Evolutionary conservation across 2,113 vertebrate species (phyloP), one percentile per base, ranked within the genome.

Genomic region (Morone saxatilis): DNA sequence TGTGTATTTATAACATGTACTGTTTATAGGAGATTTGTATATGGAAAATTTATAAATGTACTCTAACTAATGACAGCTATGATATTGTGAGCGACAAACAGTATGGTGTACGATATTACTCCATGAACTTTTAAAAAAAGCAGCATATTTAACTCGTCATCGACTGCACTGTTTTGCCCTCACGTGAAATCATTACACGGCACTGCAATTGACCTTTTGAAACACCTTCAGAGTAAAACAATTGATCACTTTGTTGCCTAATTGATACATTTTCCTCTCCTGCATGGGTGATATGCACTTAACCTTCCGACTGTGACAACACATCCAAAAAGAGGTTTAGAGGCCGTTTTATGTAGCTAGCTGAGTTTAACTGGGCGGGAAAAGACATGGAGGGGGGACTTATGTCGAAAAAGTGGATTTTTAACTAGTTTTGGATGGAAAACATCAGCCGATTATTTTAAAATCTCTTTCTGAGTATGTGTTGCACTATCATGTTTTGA

Each of bases 21-120:
- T 93, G 93, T 93, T 93, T 92, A 92, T 93, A 92, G 90, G 77
- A 92, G 86, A 92, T 93, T 92, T 93, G 89, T 92, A 90, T 89
- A 91, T 93, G 90, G 67, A 91, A 86, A 91, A 73, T 91, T 91
- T 92, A 90, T 88, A 91, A 88, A 91, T 92, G 91, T 94, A 94
- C 91, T 94, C 90, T 80, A 92, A 91, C 88, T 89, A 86, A 90
- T 93, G 93, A 93, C 89, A 93, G 92, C 92, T 92, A 93, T 86
- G 89, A 91, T 91, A 90, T 93, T 92, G 90, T 93, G 92, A 91
- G 90, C 79, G 80, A 79, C 68, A 81, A 89, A 53, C 81, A 78
- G 84, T 84, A 48, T 66, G 88, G 86, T 78, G 90, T 83, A 71
- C 59, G 84, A 85, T 36, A 66, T 83, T 85, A 85, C 77, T 88